phyloP scores from a whole-genome alignment of 2,113 vertebrate genomes.

The Euleptes europaea region DNA sequence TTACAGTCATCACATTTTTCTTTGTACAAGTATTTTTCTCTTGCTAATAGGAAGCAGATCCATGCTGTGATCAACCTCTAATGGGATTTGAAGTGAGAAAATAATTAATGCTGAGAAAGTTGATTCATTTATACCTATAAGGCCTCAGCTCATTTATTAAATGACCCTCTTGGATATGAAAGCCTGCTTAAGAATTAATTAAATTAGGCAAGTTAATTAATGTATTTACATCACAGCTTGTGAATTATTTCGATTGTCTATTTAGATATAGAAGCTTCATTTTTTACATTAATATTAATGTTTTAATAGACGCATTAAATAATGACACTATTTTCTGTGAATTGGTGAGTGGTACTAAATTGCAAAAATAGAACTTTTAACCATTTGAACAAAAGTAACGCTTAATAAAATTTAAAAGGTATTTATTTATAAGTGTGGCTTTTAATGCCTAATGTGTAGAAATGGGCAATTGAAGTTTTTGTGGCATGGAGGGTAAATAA shows the following conservation, averaged over 20 bases:
- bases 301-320: slow-evolving; percentile 12
- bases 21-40: slow-evolving; percentile 40
- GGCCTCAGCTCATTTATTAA: slow-evolving; percentile 34
- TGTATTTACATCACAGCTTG: slow-evolving; percentile 42
- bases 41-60: slow-evolving; percentile 32
- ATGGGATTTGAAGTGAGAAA: slow-evolving; percentile 70
- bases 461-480: too few species aligned
- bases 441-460: too few species aligned
- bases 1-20: slow-evolving; percentile 53
- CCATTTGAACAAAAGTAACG: background rate
- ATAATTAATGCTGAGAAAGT: slow-evolving; percentile 61
- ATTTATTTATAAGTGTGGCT: too few species aligned
- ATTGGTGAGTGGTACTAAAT: background rate
- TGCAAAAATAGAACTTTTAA: background rate
- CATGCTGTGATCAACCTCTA: slow-evolving; percentile 68
- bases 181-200: slow-evolving; percentile 48
- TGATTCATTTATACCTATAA: slow-evolving; percentile 6
- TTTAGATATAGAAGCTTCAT: background rate
- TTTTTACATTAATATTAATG: background rate
- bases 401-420: too few species aligned
- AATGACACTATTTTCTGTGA: background rate
- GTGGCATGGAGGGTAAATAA: too few species aligned
- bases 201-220: slow-evolving; percentile 44
- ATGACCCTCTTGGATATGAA: slow-evolving; percentile 54
- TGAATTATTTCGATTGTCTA: slow-evolving; percentile 7